Evolutionary conservation across 1,140 invertebrate species (phyloP), one percentile per base, ranked within the genome.

Genomic region (Subanguina moxae): DNA sequence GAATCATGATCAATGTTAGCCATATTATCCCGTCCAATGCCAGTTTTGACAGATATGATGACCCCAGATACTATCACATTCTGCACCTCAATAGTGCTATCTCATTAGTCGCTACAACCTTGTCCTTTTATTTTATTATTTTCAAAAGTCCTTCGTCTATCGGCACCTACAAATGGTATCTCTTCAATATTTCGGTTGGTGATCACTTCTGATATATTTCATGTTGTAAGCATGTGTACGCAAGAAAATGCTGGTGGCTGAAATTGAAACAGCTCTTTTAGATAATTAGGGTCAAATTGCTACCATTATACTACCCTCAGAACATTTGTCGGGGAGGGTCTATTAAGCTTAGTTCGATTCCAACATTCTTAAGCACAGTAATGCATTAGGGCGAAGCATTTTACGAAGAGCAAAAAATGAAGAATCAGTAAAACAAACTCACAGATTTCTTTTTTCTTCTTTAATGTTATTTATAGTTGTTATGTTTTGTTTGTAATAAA

Each of bases 131-230:
- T 45, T 61, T 61, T 45, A 45, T 45, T 45, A 38, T 32, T 19
- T 61, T 19, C n/a, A 61, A 61, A 45, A 61, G 58, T 17, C 27
- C 58, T 23, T 17, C 58, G 3, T 19, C 58, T 21, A 61, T 61
- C n/a, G 58, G 58, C n/a, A 61, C n/a, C 38, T 61, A 61, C 38
- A 61, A 61, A 17, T 61, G 58, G 58, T 61, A 61, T 28, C n/a
- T 61, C 1, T 45, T 61, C 15, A 61, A 61, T 17, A 61, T 61
- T 21, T 32, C 58, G 58, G 58, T 61, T 5, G 19, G 48, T 52
- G 17, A 45, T 13, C n/a, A n/a, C 11, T 45, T n/a, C n/a, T 45
- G 11, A 45, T n/a, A 11, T 45, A 13, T 11, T 13, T 45, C n/a
- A 45, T 13, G 43, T 52, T 52, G 3, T 3, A 52, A 52, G 17